These are phyloP conservation scores for Perithous albicinctus DNA, from an alignment of 2,888 invertebrate species.

Conservation along the genomic window DNA sequence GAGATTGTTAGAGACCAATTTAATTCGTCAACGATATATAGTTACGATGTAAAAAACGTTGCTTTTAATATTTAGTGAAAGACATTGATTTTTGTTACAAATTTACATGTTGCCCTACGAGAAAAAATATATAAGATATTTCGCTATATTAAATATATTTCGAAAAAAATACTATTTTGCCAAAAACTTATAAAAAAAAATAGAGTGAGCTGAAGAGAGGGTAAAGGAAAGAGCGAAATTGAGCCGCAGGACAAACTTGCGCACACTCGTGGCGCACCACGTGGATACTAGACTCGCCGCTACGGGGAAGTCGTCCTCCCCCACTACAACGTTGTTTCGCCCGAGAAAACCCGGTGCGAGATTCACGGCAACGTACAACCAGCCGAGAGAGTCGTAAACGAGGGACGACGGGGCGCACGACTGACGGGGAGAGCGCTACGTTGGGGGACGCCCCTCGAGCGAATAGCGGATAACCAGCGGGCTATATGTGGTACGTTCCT, in stretches of 20 bases:
- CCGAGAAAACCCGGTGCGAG: conserved; percentile 69
- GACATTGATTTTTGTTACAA: too few species aligned
- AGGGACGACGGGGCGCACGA: conserved; percentile 36
- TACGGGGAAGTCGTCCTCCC: conserved; percentile 65
- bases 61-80: too few species aligned
- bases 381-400: conserved; percentile 47
- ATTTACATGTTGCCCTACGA: too few species aligned
- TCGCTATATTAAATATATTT: neutral
- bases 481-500: conserved; percentile 19
- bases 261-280: conserved; percentile 76
- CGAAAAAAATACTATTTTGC: neutral
- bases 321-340: conserved; percentile 69
- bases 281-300: conserved; percentile 73
- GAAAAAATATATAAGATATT: neutral
- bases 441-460: conserved; percentile 68
- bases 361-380: conserved; percentile 67
- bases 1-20: too few species aligned
- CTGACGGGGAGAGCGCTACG: conserved; percentile 30
- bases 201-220: conserved; percentile 12
- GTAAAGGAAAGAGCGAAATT: conserved; percentile 70
- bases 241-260: conserved; percentile 72
- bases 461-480: conserved; percentile 64
- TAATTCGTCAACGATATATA: too few species aligned
- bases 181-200: neutral
- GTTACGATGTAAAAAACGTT: too few species aligned